Evolutionary conservation across 2,113 vertebrate species (phyloP).

Genomic region (Ascaphus truei): DNA sequence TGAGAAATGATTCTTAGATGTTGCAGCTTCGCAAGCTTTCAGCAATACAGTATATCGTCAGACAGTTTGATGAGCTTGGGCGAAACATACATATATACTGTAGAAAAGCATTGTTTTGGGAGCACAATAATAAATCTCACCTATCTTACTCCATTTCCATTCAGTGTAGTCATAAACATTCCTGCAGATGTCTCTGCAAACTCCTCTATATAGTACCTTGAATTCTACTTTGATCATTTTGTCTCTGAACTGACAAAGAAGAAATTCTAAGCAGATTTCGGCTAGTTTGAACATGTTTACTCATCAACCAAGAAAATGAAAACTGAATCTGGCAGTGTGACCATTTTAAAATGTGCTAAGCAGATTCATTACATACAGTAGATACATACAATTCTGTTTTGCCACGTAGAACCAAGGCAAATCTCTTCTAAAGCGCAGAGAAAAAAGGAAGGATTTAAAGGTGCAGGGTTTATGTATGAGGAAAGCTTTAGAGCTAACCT

Average conservation of each 20-base stretch:
- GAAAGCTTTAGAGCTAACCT: too few species aligned
- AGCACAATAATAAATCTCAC: slow-evolving; percentile 8
- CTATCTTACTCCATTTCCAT: not conserved
- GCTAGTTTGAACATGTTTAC: not conserved
- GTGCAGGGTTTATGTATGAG: too few species aligned
- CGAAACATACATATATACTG: too few species aligned
- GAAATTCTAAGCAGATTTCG: not conserved
- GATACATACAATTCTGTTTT: too few species aligned
- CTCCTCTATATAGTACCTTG: not conserved
- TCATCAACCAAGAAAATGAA: not conserved
- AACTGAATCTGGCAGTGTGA: not conserved
- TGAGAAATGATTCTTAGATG: too few species aligned
- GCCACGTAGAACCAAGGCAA: too few species aligned
- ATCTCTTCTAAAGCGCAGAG: too few species aligned
- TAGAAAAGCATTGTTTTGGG: slow-evolving; percentile 1
- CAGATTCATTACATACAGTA: too few species aligned
- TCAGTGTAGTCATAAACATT: not conserved
- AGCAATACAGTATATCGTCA: too few species aligned
- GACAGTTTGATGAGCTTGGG: too few species aligned
- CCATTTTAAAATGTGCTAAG: not conserved
- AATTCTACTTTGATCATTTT: slow-evolving; percentile 1
- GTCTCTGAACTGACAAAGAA: not conserved
- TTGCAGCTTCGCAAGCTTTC: too few species aligned
- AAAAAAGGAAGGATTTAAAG: too few species aligned
- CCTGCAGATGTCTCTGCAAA: slow-evolving; percentile 9